Conservation (phyloP, 2,113 vertebrate species). For the Coptodon bakossiorum region DNA sequence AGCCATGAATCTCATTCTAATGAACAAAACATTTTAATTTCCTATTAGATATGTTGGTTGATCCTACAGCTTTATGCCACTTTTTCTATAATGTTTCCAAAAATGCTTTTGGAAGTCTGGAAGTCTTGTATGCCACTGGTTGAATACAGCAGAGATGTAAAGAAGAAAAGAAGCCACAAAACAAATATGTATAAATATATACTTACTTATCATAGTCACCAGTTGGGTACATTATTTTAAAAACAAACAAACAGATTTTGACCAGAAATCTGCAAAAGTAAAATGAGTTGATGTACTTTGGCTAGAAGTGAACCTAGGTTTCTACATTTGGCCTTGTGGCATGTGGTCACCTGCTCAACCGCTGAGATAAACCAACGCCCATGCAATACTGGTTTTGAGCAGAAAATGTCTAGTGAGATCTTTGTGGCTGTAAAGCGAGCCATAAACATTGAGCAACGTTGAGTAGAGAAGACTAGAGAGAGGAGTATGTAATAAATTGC, state of each 20-base stretch:
- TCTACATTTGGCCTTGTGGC: background rate
- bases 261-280: background rate
- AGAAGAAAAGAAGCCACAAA: background rate
- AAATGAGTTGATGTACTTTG: background rate
- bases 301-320: background rate
- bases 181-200: background rate
- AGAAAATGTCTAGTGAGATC: background rate
- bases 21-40: background rate
- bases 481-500: background rate
- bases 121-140: background rate
- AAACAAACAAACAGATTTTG: background rate
- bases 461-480: background rate
- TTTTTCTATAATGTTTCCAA: background rate
- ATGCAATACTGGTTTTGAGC: background rate
- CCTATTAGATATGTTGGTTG: accelerated
- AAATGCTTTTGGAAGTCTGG: background rate
- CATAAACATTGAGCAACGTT: background rate
- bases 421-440: background rate
- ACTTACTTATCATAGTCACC: background rate
- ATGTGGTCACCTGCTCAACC: background rate
- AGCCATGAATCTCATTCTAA: background rate
- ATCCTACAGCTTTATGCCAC: background rate
- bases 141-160: background rate
- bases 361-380: background rate
- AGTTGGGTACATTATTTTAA: background rate